These are phyloP conservation scores for Rallus limicola DNA, from an alignment of 2,113 vertebrate species.

Conservation along the genomic window DNA sequence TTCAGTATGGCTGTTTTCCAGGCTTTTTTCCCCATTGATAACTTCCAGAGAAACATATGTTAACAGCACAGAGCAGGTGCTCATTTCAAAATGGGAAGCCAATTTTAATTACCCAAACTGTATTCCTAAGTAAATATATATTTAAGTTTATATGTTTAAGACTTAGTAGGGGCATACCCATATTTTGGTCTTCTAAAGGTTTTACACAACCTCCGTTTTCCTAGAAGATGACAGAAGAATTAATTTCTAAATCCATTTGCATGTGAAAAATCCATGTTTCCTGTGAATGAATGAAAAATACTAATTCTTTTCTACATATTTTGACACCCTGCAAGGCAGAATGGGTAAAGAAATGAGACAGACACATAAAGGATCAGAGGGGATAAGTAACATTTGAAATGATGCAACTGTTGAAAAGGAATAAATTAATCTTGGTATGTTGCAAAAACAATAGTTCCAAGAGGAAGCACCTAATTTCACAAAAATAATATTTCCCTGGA, in stretches of 20 bases:
- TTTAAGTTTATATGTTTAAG: not conserved
- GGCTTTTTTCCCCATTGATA: not conserved
- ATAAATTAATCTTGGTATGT: not conserved
- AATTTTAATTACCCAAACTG: not conserved
- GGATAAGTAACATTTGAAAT: not conserved
- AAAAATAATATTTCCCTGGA: not conserved
- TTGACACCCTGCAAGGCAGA: not conserved
- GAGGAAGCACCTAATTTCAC: not conserved
- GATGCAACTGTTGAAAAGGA: not conserved
- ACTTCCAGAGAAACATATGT: constrained; percentile 1
- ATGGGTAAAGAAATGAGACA: not conserved
- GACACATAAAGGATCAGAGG: not conserved
- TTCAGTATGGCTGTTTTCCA: constrained; percentile 6
- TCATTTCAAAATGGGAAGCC: not conserved
- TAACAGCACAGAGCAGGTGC: constrained; percentile 4
- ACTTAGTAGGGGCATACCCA: not conserved
- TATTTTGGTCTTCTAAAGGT: not conserved
- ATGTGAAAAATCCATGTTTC: not conserved
- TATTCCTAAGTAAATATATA: not conserved
- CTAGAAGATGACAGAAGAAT: not conserved
- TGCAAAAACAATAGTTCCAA: not conserved
- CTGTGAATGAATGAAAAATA: not conserved
- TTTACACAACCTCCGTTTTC: not conserved
- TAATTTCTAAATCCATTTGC: not conserved
- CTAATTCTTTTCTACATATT: not conserved